phyloP scores from a whole-genome alignment of 2,888 invertebrate genomes.

The Tetragonisca angustula region DNA sequence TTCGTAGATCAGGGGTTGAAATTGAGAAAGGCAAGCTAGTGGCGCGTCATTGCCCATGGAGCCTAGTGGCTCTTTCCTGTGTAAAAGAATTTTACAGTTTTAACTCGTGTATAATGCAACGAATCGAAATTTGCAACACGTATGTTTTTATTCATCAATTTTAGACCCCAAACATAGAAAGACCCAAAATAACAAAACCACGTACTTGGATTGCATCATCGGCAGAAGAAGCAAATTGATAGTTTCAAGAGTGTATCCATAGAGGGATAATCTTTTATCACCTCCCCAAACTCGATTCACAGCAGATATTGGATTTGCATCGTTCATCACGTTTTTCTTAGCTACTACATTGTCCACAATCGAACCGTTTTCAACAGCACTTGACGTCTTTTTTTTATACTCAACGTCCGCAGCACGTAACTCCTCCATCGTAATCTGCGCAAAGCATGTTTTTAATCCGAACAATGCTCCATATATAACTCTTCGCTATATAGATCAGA shows the following conservation, averaged over 20 bases:
- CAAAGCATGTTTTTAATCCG: not conserved
- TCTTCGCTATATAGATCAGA: not conserved
- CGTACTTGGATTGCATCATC: conserved; percentile 97
- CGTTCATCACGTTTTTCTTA: conserved; percentile 67
- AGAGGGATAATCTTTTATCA: conserved; percentile 95
- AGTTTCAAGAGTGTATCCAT: conserved; percentile 97
- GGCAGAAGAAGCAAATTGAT: conserved; percentile 97
- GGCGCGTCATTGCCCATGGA: conserved; percentile 99
- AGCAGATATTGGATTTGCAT: conserved; percentile 78
- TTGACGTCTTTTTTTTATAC: conserved; percentile 82
- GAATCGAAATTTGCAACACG: not conserved
- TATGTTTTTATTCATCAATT: not conserved
- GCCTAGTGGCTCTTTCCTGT: conserved; percentile 98
- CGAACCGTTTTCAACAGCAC: conserved; percentile 77
- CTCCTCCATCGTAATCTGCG: conserved; percentile 93
- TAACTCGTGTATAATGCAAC: not conserved
- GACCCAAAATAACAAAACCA: conserved; percentile 46
- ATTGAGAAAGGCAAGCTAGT: conserved; percentile 97
- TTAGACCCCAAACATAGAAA: not conserved
- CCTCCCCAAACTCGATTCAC: conserved; percentile 85
- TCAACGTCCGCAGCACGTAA: conserved; percentile 87
- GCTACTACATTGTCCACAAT: conserved; percentile 82
- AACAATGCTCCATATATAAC: not conserved
- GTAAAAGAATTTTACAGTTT: not conserved
- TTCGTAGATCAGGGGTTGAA: conserved; percentile 97